Evolutionary conservation across 2,888 invertebrate genomes (phyloP).

Genomic region (Ectropis crepuscularia): DNA sequence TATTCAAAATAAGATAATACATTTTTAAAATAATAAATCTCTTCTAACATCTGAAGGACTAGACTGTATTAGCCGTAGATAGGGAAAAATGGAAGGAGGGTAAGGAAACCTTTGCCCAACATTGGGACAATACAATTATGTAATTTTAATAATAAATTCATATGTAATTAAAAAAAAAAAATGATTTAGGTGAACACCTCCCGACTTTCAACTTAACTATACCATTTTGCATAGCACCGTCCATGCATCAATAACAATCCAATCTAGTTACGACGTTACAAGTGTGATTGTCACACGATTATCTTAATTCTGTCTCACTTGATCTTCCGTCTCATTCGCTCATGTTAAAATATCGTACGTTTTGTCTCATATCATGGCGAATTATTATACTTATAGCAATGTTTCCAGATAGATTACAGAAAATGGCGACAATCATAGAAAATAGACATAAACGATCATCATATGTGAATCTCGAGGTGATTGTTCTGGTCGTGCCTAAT

Average conservation of each 20-base stretch:
- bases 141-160: no score
- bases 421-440: slow-evolving; percentile 55
- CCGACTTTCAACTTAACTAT: slow-evolving; percentile 38
- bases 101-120: no score
- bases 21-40: no score
- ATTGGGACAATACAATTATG: no score
- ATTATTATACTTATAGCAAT: slow-evolving; percentile 26
- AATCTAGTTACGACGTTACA: slow-evolving; percentile 75
- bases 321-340: slow-evolving; percentile 19
- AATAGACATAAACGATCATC: slow-evolving; percentile 44
- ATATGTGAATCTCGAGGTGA: slow-evolving; percentile 35
- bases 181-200: no score
- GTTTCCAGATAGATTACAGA: slow-evolving; percentile 45
- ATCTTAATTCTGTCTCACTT: slow-evolving; percentile 48
- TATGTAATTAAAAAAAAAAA: no score
- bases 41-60: no score
- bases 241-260: slow-evolving; percentile 49
- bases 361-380: slow-evolving; percentile 6
- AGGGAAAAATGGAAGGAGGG: no score
- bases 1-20: no score
- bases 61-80: no score
- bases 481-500: slow-evolving; percentile 40
- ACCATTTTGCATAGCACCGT: slow-evolving; percentile 36
- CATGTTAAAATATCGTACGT: not conserved
- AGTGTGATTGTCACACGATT: slow-evolving; percentile 64